Conservation (phyloP, 2,888 invertebrate genomes). For the Drosophila mimica region DNA sequence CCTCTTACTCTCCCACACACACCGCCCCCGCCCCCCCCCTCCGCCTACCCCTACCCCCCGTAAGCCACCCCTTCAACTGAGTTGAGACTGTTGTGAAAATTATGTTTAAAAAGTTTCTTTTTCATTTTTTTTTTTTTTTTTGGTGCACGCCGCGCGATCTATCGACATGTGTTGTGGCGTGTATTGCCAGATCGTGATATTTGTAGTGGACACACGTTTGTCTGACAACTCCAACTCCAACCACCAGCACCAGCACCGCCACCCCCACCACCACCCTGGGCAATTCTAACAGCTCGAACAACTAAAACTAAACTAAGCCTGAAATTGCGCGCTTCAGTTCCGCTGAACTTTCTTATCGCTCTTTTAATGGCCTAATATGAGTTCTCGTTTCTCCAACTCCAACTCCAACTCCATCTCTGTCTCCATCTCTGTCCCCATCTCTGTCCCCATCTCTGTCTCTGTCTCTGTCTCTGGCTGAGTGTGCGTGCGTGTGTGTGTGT, state of each 20-base stretch:
- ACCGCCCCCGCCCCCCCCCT: background rate
- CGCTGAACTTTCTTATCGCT: slow-evolving; percentile 81
- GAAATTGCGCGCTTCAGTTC: slow-evolving; percentile 80
- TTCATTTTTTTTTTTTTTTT: background rate
- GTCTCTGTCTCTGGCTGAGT: slow-evolving; percentile 2
- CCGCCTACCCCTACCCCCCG: background rate
- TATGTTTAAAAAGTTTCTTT: slow-evolving; percentile 59
- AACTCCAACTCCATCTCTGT: too few species aligned
- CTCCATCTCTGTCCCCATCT: background rate
- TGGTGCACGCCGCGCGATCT: slow-evolving; percentile 67
- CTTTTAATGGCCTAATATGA: slow-evolving; percentile 80
- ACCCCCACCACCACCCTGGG: background rate
- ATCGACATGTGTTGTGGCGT: slow-evolving; percentile 72
- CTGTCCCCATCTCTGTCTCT: background rate
- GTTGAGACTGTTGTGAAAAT: slow-evolving; percentile 54
- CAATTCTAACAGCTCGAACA: slow-evolving; percentile 14
- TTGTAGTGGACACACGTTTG: slow-evolving; percentile 77
- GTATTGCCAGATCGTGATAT: slow-evolving; percentile 77
- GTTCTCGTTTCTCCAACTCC: slow-evolving; percentile 43
- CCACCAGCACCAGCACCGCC: background rate
- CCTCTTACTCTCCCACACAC: slow-evolving; percentile 5
- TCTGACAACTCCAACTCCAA: slow-evolving; percentile 19
- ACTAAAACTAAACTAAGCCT: slow-evolving; percentile 73
- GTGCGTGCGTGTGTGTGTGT: slow-evolving; percentile 33
- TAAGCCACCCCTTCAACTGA: background rate